Percentiles rank a stretch among this genome's conserved stretches.
phyloP scores from a whole-genome alignment of 2,797 vertebrate species.

The Phylloscopus collybita region DNA sequence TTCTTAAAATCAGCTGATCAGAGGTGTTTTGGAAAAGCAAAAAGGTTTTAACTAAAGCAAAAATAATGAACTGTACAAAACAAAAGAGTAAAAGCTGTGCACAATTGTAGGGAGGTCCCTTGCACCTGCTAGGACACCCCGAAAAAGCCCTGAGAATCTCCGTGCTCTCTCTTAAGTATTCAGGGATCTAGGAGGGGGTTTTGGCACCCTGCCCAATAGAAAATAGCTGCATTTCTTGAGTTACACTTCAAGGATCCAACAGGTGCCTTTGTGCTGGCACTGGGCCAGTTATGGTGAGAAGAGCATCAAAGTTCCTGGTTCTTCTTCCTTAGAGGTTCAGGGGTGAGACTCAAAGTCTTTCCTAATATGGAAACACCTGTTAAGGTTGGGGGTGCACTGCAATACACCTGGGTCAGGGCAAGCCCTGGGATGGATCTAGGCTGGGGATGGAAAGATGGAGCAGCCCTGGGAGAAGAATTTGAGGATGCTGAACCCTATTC shows the following conservation, averaged over 20 bases:
- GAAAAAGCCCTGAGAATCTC: background rate
- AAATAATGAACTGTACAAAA: background rate
- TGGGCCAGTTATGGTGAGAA: background rate
- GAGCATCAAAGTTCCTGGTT: background rate
- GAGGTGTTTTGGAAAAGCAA: background rate
- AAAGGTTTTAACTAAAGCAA: background rate
- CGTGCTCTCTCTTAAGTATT: background rate
- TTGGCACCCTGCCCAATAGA: background rate
- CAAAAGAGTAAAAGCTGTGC: background rate
- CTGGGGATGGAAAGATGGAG: background rate
- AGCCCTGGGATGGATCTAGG: accelerated
- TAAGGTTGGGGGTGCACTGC: background rate
- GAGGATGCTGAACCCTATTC: background rate
- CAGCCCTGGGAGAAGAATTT: background rate
- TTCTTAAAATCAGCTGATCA: too few relatives aligned
- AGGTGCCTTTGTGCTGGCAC: background rate
- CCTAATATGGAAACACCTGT: background rate
- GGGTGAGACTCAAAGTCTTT: background rate
- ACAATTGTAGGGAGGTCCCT: background rate
- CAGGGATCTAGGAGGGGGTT: background rate
- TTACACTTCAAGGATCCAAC: background rate
- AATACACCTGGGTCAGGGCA: background rate
- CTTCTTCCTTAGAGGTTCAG: background rate
- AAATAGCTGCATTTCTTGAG: background rate
- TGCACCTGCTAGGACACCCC: background rate